A percentile compares a stretch with the other conserved stretches of the same genome.
These are phyloP conservation scores for Aplysia californica DNA, from an alignment of 1,140 invertebrate species.

Conservation along the genomic window DNA sequence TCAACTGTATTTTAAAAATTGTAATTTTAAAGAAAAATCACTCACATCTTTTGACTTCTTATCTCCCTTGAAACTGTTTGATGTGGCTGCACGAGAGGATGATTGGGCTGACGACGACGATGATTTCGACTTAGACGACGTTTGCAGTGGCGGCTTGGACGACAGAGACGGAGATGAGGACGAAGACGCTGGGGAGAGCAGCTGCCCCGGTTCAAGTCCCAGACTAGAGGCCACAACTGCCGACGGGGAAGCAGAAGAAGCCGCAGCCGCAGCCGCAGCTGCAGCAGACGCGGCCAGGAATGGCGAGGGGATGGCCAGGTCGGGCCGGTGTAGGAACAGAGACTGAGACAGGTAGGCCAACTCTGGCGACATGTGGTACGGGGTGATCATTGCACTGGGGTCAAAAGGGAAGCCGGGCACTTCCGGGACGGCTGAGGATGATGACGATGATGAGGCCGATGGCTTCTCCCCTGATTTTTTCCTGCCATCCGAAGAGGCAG, in stretches of 20 bases:
- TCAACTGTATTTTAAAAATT: too few relatives aligned
- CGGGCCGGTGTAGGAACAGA: slow-evolving; percentile 13
- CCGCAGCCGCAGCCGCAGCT: neutral
- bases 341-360: slow-evolving; percentile 27
- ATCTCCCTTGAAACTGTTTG: slow-evolving; percentile 30
- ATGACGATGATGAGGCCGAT: neutral
- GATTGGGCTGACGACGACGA: slow-evolving; percentile 32
- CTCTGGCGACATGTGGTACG: slow-evolving; percentile 25
- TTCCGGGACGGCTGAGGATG: neutral
- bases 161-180: slow-evolving; percentile 1
- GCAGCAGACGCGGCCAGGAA: slow-evolving; percentile 25
- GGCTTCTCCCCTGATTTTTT: neutral
- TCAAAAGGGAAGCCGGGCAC: neutral
- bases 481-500: neutral
- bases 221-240: neutral
- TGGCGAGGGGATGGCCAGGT: neutral
- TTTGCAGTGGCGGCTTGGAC: too few relatives aligned
- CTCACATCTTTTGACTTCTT: slow-evolving; percentile 19
- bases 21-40: too few relatives aligned
- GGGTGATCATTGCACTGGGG: slow-evolving; percentile 13
- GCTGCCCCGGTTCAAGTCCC: neutral
- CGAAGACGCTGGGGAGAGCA: slow-evolving; percentile 13
- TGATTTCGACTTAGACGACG: too few relatives aligned
- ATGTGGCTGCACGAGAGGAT: slow-evolving; percentile 26
- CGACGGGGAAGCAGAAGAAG: neutral